Percentiles rank a stretch among this genome's conserved stretches.
phyloP scores from a whole-genome alignment of 2,113 vertebrate genomes.

The Nothoprocta perdicaria region DNA sequence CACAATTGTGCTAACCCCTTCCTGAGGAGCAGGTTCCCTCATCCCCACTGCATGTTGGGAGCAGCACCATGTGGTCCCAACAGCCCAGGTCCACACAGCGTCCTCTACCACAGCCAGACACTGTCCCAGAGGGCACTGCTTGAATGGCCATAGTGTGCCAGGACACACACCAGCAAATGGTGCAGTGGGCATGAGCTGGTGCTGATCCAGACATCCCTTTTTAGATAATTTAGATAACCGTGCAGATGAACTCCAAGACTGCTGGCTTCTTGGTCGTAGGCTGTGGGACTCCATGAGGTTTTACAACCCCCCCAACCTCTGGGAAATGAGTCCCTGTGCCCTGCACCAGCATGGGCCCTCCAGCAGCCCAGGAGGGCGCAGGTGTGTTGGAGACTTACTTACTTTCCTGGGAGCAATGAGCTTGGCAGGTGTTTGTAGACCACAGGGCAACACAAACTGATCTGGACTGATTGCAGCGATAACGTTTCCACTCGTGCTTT shows the following conservation, averaged over 20 bases:
- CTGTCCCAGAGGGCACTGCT: neutral
- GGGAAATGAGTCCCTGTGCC: neutral
- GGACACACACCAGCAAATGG: neutral
- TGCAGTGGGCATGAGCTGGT: neutral
- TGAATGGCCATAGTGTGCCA: neutral
- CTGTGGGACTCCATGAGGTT: neutral
- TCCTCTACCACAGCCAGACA: accelerated
- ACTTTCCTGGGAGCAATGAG: neutral
- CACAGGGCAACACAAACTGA: neutral
- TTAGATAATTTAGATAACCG: neutral
- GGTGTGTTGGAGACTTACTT: neutral
- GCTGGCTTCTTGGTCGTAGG: neutral
- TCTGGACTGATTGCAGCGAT: neutral
- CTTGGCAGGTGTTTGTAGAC: neutral
- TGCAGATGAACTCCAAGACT: neutral
- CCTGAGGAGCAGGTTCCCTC: accelerated
- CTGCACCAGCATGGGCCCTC: neutral
- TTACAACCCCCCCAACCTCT: too few relatives aligned
- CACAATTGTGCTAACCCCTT: neutral
- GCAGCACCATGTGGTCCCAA: too few relatives aligned
- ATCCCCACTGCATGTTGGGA: neutral
- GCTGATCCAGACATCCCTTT: neutral
- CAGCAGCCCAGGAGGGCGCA: neutral
- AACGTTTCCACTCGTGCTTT: neutral
- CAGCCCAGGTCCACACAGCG: neutral